Base-by-base conservation (phyloP, 2,888 invertebrate species). In the Schizaphis graminum region DNA sequence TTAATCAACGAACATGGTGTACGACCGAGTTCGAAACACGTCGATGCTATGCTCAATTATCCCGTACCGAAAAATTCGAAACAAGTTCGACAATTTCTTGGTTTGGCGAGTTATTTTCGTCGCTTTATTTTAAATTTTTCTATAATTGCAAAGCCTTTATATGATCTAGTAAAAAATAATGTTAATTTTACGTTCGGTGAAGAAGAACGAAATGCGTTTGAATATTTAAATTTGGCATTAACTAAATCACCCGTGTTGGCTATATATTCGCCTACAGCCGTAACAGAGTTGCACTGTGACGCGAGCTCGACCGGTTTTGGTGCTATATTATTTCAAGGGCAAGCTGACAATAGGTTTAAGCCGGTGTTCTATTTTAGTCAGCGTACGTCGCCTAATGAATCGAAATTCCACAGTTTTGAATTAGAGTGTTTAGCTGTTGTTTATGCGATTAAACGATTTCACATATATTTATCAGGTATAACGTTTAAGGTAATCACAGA, bases 41-140 rank as follows among this genome's bases (percentile, higher is more conserved):
- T 92, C 10, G 57, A 91, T 0, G 87, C 95, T 49, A 95, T 95
- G 8, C 67, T 35, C 24, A 61, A 47, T 49, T 92, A n/a, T n/a
- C 85, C 11, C 11, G 26, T 85, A 57, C 91, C 44, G 24, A 61
- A 77, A 61, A 94, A n/a, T 85, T 61, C 21, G 49, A 44, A 35
- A 77, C 77, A 47, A 67, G 84, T 44, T 35, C 56, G 44, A 49
- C 90, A 24, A 35, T 94, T 44, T 56, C 77, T 61, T 3, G 77
- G 87, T 41, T 47, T 91, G 10, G 85, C 94, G 1, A 92, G 90
- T 56, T 77, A 35, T 35, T 77, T 13, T 16, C 35, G n/a, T 11
- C 89, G 53, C 16, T 94, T 94, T 90, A 92, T 94, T 57, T 89
- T 16, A 49, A 67, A 92, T 93, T 88, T 92, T 92, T 47, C 47